Conservation (phyloP, 1,140 invertebrate genomes). For the Lepidurus apus region DNA sequence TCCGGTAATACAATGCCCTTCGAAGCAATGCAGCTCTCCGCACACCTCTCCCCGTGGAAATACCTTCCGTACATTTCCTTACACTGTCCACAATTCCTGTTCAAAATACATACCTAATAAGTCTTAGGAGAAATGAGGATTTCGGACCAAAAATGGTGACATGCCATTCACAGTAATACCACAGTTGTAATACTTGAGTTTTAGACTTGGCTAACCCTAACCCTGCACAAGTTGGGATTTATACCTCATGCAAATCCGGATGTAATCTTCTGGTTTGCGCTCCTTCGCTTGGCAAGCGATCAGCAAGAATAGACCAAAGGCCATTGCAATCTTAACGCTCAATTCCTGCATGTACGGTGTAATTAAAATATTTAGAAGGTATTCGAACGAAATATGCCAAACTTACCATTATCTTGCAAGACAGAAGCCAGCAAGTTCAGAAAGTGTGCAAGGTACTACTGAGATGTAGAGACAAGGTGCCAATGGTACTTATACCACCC, state of each 20-base stretch:
- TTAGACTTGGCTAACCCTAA: not conserved
- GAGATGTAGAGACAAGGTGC: not conserved
- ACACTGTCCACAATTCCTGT: constrained; percentile 49
- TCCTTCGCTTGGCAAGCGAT: not conserved
- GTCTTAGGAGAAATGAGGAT: too few relatives aligned
- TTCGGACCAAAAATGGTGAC: too few relatives aligned
- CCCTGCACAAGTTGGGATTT: not conserved
- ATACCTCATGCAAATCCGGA: not conserved
- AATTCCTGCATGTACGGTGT: not conserved
- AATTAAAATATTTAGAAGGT: not conserved
- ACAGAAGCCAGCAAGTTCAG: not conserved
- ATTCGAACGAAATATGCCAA: not conserved
- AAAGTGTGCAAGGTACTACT: not conserved
- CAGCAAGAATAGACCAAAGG: not conserved
- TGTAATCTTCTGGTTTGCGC: not conserved
- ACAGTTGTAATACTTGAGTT: too few relatives aligned
- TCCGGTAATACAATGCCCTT: constrained; percentile 42
- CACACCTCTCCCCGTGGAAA: constrained; percentile 48
- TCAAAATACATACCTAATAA: not conserved
- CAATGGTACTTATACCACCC: constrained; percentile 18
- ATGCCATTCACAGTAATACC: too few relatives aligned
- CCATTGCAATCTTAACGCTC: not conserved
- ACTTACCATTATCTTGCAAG: not conserved
- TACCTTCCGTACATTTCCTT: constrained; percentile 50
- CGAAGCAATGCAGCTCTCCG: constrained; percentile 44